Evolutionary conservation across 2,888 invertebrate species (phyloP).

Genomic region (Drosophila tanythrix): DNA sequence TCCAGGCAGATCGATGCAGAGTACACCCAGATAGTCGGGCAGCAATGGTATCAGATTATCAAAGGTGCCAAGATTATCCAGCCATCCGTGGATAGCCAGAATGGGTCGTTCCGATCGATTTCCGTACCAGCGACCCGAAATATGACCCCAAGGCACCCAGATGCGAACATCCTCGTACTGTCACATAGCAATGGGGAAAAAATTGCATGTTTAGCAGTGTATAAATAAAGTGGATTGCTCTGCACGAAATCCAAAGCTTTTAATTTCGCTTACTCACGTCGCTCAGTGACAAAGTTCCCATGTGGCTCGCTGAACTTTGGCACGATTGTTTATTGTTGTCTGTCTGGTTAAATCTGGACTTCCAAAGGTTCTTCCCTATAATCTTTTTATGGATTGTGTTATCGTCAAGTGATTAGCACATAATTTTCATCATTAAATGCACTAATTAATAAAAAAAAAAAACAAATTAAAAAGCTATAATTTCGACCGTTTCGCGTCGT

Average conservation of each 20-base stretch:
- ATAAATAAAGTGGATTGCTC: constrained; percentile 37
- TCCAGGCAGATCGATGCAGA: constrained; percentile 89
- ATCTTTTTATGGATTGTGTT: constrained; percentile 4
- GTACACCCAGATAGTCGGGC: constrained; percentile 84
- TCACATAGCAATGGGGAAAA: constrained; percentile 6
- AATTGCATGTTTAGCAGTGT: constrained; percentile 30
- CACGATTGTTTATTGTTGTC: not conserved
- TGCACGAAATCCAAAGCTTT: constrained; percentile 9
- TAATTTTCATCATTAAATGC: not conserved
- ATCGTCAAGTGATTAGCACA: not conserved
- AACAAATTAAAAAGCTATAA: not conserved
- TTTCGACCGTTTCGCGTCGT: not conserved
- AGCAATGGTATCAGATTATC: constrained; percentile 88
- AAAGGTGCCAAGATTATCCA: constrained; percentile 91
- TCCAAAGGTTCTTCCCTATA: constrained; percentile 30
- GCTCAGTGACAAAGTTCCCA: constrained; percentile 53
- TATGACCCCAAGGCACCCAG: constrained; percentile 88
- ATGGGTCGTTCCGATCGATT: constrained; percentile 87
- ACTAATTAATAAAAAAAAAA: not conserved
- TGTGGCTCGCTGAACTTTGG: constrained; percentile 40
- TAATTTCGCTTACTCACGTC: constrained; percentile 43
- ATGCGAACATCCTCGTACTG: constrained; percentile 87
- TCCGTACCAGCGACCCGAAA: constrained; percentile 90
- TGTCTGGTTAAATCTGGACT: not conserved
- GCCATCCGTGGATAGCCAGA: constrained; percentile 90